Base-by-base conservation (phyloP, 1,140 invertebrate genomes). In the Heliconius congener region DNA sequence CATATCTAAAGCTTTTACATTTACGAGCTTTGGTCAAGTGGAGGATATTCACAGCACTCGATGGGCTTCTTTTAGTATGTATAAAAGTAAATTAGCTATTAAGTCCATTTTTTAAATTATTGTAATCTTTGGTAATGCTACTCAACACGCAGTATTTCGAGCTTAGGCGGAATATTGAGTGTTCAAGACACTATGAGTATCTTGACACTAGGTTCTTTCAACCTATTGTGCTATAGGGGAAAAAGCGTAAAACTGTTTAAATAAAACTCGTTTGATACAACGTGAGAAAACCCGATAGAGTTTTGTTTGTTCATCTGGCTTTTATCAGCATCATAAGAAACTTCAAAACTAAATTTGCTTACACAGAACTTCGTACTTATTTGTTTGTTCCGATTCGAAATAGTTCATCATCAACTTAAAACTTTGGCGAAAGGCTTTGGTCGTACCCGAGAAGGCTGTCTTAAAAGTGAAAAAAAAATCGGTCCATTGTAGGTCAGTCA, bases 1-100 rank as follows among this genome's bases (percentile, higher is more conserved):
- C 37, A 66, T 75, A 66, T 66, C 34, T 66, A 27, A 18, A 76
- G 55, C 57, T 39, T 66, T 76, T 76, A 60, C 39, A 39, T 39
- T 42, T 76, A 76, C 74, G 13, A 66, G 11, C 9, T 66, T 66
- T 66, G 60, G 60, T 66, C 27, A 30, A n/a, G n/a, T 11, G 11
- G 23, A 66, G 9, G 23, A 13, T 66, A 66, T 66, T 27, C 23
- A 16, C 60, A 66, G 11, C 13, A 66, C 23, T 66, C 9, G 11
- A 66, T 66, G 60, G 60, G 30, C 4, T 66, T 16, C 23, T 66
- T 27, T 27, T 30, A 0, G 13, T 6, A 11, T 66, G 16, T 27
- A 30, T 66, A 30, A 27, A 66, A 27, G 27, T 30, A 27, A 23
- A 66, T 27, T 66, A 66, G 30, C 5, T 27, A 27, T 16, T 66